Base-by-base conservation (phyloP, 2,888 invertebrate species). In the Catocala fraxini region DNA sequence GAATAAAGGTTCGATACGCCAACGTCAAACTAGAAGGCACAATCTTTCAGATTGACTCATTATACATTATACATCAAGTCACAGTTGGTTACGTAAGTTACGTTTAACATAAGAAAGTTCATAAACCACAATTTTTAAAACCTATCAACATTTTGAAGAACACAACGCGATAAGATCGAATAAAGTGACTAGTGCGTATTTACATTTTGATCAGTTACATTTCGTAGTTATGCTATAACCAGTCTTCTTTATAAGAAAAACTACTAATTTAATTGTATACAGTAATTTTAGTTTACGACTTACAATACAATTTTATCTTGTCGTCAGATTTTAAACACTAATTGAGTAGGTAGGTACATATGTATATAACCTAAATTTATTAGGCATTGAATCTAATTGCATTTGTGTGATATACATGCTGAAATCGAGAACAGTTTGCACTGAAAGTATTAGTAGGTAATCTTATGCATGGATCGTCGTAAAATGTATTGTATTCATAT, bases 41-140 rank as follows among this genome's bases (percentile, higher is more conserved):
- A 83, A 82, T 82, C 77, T 75, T 76, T 76, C 73, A 75, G 81
- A 83, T 82, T 80, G 82, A 82, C 75, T 74, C 64, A 65, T 48
- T 56, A 61, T 51, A 53, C 39, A 56, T 35, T 42, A 45, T 43
- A 13, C 33, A 45, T 39, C 15, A 57, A 63, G 34, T 51, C 63
- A 51, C 51, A 55, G 46, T 48, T 51, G 35, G 13, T 54, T 49
- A 53, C 33, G 46, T 48, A 39, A 13, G 13, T 54, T 49, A 53
- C 33, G 33, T 55, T 49, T 54, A 6, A 59, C 54, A 49, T 55
- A 49, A 55, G 46, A 46, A 25, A n/a, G n/a, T 55, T 42, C 12
- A 46, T 59, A 51, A 56, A 51, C 47, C 13, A 59, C 51, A 34
- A 69, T 48, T 49, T 51, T 49, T 59, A 55, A 59, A 42, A 47